phyloP scores from a whole-genome alignment of 1,140 invertebrate species.

The Pachyrhynchus sulphureomaculatus region DNA sequence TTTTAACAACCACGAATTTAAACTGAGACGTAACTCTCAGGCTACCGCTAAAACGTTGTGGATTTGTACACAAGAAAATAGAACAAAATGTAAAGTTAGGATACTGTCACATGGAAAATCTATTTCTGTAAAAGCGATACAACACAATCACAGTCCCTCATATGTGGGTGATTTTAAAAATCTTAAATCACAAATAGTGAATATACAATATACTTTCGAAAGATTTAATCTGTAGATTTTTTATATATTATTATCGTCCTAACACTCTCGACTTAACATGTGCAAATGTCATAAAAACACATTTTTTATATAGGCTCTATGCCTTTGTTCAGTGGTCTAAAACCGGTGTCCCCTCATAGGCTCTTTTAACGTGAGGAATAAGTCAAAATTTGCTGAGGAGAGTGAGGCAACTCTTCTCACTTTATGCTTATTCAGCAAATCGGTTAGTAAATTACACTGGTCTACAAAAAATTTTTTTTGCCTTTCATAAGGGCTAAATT shows the following conservation, averaged over 20 bases:
- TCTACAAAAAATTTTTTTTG: no score
- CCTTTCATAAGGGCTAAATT: no score
- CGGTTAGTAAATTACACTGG: no score
- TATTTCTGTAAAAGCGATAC: slow-evolving; percentile 3
- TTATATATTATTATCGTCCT: background rate
- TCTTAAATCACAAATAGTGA: background rate
- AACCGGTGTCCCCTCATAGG: no score
- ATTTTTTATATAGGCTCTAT: no score
- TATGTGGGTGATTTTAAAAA: background rate
- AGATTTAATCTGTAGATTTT: background rate
- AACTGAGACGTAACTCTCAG: background rate
- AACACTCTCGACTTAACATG: background rate
- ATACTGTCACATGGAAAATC: slow-evolving; percentile 18
- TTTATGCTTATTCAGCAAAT: no score
- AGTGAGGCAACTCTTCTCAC: no score
- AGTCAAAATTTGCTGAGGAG: no score
- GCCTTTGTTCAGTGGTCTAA: no score
- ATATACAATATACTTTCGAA: background rate
- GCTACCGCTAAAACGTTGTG: slow-evolving; percentile 16
- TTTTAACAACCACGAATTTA: slow-evolving; percentile 25
- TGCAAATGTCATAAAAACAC: no score
- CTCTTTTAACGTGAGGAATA: no score
- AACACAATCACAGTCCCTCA: slow-evolving; percentile 18
- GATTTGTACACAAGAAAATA: slow-evolving; percentile 15
- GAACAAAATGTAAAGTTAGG: slow-evolving; percentile 25